phyloP scores from a whole-genome alignment of 2,797 vertebrate species.

The Acrossocheilus fasciatus region DNA sequence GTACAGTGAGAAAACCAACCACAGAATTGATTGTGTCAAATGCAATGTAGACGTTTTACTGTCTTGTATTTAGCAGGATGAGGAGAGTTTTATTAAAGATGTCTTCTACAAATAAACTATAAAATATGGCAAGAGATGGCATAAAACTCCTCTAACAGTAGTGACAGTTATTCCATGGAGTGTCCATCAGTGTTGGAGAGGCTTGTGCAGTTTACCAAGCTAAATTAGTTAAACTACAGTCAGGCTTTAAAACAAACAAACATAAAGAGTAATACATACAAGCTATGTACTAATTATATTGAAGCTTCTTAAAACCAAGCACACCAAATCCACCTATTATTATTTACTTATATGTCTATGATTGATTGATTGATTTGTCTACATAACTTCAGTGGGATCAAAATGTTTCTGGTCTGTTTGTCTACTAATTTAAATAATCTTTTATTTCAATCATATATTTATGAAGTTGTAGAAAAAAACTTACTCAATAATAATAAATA shows the following conservation, averaged over 20 bases:
- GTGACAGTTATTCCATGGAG: neutral
- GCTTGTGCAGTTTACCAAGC: neutral
- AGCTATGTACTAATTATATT: neutral
- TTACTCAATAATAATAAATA: too few species aligned
- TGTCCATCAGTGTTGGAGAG: neutral
- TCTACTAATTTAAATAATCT: neutral
- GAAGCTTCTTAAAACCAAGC: neutral
- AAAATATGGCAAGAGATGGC: neutral
- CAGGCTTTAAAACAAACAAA: neutral
- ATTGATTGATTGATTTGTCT: neutral
- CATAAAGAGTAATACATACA: neutral
- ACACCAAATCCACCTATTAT: neutral
- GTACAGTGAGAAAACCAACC: neutral
- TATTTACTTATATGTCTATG: neutral
- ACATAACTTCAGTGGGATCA: too few species aligned
- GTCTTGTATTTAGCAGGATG: neutral
- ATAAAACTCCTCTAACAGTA: neutral
- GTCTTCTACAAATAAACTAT: constrained; percentile 10
- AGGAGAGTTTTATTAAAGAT: constrained; percentile 12
- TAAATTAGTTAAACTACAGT: neutral
- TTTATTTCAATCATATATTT: neutral
- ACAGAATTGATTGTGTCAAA: constrained; percentile 1
- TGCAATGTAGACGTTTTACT: neutral
- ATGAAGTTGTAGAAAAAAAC: too few species aligned
- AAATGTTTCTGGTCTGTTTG: neutral